Percentiles rank a stretch among this genome's conserved stretches.
Evolutionary conservation across 2,797 vertebrate species (phyloP).

Genomic region (Philypnodon macrostomus): DNA sequence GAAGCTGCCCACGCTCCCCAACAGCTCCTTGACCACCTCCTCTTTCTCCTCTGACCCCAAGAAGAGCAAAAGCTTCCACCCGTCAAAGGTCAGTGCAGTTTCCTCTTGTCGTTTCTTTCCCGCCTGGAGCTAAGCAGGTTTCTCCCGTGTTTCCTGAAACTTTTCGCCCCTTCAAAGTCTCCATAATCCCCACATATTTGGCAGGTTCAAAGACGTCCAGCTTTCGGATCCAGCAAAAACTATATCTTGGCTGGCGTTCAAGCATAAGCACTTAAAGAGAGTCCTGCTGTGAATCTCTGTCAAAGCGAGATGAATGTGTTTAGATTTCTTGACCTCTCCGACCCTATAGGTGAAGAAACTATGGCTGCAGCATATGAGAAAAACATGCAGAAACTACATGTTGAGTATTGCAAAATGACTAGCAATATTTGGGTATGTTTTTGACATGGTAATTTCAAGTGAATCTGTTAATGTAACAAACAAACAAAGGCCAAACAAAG

Average conservation of each 20-base stretch:
- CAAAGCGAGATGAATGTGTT: neutral
- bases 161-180: slow-evolving; percentile 37
- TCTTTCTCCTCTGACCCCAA: slow-evolving; percentile 83
- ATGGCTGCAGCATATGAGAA: too few relatives aligned
- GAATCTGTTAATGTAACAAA: too few relatives aligned
- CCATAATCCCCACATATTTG: slow-evolving; percentile 53
- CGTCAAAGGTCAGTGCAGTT: slow-evolving; percentile 82
- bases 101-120: neutral
- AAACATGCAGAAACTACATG: too few relatives aligned
- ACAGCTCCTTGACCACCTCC: slow-evolving; percentile 78
- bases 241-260: slow-evolving; percentile 31
- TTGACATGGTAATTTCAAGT: too few relatives aligned
- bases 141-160: slow-evolving; percentile 13
- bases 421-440: too few relatives aligned
- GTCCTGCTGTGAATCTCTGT: slow-evolving; percentile 13
- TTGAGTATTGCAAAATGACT: too few relatives aligned
- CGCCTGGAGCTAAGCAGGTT: slow-evolving; percentile 11
- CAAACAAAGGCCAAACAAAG: too few relatives aligned
- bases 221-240: slow-evolving; percentile 35
- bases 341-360: neutral
- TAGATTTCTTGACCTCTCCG: slow-evolving; percentile 3
- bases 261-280: slow-evolving; percentile 18
- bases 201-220: slow-evolving; percentile 49
- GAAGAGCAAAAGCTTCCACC: slow-evolving; percentile 85
- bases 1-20: slow-evolving; percentile 84